Evolutionary conservation across 1,140 invertebrate species (phyloP), one percentile per base, ranked within the genome.

Genomic region (Trachelipus rathkii): DNA sequence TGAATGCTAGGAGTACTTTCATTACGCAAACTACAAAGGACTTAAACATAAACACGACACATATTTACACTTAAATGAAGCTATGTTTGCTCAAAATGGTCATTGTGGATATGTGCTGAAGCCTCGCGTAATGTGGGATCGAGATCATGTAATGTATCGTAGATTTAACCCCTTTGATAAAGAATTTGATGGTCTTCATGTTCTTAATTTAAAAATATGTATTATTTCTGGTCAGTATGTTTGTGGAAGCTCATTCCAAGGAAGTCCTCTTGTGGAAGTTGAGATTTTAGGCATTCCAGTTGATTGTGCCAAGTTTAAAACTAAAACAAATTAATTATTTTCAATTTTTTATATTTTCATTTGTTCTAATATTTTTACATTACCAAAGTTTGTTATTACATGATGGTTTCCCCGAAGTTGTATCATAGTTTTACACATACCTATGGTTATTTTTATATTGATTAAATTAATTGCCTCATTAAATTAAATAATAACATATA

Each of bases 11-110:
- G n/a, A n/a, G n/a, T n/a, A n/a, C n/a, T n/a, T n/a, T n/a, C n/a
- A n/a, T n/a, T n/a, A n/a, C n/a, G n/a, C n/a, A n/a, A n/a, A n/a
- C n/a, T n/a, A n/a, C n/a, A n/a, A n/a, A n/a, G n/a, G n/a, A n/a
- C n/a, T n/a, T n/a, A n/a, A n/a, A n/a, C n/a, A n/a, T n/a, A n/a
- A n/a, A n/a, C n/a, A 95, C 83, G 95, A 97, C 82, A 89, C 90
- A 0, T 90, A 92, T 10, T 90, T 95, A 84, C 92, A 95, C 66
- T 84, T 97, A 0, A 96, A 98, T 84, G 90, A 91, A 0, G 93
- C 95, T 0, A 94, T 98, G 92, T 98, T 96, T 84, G 95, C 97
- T 84, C 93, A 93, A 84, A 95, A 92, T 83, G 94, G 93, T 0
- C 89, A 90, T 72, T 91, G 92, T 82, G 95, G 95, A 0, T 97